These are phyloP conservation scores for Chrysemys picta DNA, from an alignment of 2,113 vertebrate genomes.

Conservation along the genomic window DNA sequence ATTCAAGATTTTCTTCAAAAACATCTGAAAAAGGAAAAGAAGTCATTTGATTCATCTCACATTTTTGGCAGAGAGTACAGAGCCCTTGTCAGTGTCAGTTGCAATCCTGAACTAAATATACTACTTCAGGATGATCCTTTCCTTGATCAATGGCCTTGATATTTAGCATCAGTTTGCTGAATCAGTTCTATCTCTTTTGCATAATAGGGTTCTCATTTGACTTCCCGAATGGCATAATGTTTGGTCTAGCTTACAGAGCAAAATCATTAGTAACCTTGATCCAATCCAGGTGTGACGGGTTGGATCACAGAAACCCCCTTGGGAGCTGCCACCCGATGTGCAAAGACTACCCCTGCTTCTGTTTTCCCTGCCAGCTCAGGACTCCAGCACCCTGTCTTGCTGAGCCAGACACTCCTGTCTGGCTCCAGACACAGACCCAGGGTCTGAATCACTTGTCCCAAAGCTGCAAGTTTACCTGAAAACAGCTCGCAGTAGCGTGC, in stretches of 20 bases:
- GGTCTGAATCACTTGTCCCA: too few species aligned
- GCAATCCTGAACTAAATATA: background rate
- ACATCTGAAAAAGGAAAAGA: background rate
- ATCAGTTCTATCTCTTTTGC: background rate
- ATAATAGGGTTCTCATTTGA: background rate
- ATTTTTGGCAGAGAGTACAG: background rate
- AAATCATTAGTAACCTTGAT: background rate
- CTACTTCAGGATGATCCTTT: background rate
- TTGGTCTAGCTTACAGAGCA: background rate
- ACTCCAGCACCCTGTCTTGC: too few species aligned
- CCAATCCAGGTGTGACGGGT: background rate
- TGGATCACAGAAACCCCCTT: too few species aligned
- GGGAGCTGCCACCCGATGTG: too few species aligned
- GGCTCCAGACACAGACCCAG: too few species aligned
- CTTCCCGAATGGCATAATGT: background rate
- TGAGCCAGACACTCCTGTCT: too few species aligned
- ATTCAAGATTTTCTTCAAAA: background rate
- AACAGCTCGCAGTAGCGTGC: too few species aligned
- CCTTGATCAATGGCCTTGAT: background rate
- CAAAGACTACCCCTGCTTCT: too few species aligned
- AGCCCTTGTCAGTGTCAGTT: background rate
- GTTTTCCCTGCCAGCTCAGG: too few species aligned
- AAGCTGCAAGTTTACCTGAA: too few species aligned
- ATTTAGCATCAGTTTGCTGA: background rate
- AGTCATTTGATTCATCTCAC: background rate